Evolutionary conservation across 2,113 vertebrate species (phyloP).

Genomic region (Ammodytes marinus): DNA sequence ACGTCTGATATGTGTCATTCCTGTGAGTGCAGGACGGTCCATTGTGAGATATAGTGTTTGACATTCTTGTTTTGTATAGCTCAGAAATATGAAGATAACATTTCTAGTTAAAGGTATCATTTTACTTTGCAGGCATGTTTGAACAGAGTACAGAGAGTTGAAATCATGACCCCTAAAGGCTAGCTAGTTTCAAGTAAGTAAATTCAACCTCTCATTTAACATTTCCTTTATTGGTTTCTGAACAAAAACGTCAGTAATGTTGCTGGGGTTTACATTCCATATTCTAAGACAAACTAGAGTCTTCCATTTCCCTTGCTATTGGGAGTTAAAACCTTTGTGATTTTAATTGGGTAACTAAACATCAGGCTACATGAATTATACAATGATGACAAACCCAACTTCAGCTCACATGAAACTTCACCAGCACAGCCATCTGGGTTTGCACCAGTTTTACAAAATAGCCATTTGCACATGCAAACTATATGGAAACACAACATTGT

Average conservation of each 20-base stretch:
- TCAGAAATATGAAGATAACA: constrained; percentile 3
- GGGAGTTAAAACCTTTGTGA: neutral
- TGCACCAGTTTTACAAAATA: too few species aligned
- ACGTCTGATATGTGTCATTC: constrained; percentile 38
- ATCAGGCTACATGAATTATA: too few species aligned
- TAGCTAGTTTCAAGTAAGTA: neutral
- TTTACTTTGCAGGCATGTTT: constrained; percentile 17
- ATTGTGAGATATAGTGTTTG: neutral
- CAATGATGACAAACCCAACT: neutral
- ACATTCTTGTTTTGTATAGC: constrained; percentile 19
- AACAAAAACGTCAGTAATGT: neutral
- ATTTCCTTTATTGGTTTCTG: neutral
- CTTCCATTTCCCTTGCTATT: too few species aligned
- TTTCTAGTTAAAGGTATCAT: neutral
- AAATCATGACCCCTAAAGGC: neutral
- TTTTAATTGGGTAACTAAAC: neutral
- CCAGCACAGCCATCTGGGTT: too few species aligned
- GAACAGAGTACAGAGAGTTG: neutral
- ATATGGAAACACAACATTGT: neutral
- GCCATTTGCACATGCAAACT: neutral
- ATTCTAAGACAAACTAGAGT: neutral
- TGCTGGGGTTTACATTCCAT: neutral
- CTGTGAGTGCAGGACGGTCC: constrained; percentile 6
- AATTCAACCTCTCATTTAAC: neutral
- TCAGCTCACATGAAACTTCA: neutral